Evolutionary conservation across 2,888 invertebrate species (phyloP), one percentile per base, ranked within the genome.

Genomic region (Drosophila histrio): DNA sequence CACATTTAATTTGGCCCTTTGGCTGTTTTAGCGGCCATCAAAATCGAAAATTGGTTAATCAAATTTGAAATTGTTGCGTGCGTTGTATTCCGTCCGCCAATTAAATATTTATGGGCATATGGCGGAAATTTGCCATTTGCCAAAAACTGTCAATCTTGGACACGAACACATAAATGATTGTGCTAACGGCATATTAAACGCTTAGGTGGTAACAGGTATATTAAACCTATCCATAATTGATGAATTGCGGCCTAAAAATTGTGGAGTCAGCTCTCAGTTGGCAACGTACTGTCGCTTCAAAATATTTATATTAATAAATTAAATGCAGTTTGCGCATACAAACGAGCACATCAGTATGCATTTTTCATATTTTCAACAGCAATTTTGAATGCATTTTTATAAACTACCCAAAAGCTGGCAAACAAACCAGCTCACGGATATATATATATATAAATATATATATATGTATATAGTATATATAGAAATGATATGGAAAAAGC

Each of bases 241-340:
- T 70, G 49, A n/a, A 34, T 30, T 68, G 53, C 47, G 24, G 46
- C 43, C 43, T 41, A 43, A 54, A 74, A 53, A 60, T 39, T 64
- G 72, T 28, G 53, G 54, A 30, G 15, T 39, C 52, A 49, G 41
- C 66, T 17, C 19, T 7, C 26, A 17, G 11, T 6, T 5, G 3
- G 11, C 17, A 43, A 22, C 24, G 22, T 46, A 9, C 15, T 58
- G 50, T 49, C 6, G 62, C 28, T 13, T 38, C 28, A 69, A 63
- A 79, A 71, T 86, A 74, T 77, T 65, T 80, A 60, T 77, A 72
- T 87, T 72, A 87, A 81, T 81, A 87, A 84, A 81, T 87, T 69
- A 87, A 81, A 75, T 75, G 78, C 74, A 83, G 80, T 68, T 87
- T 75, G 60, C 71, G 87, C 86, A 87, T 85, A 85, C 77, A 82